These are phyloP conservation scores for Crambe crambe DNA, from an alignment of 37 sponge, comb jelly and placozoan species.

Conservation along the genomic window DNA sequence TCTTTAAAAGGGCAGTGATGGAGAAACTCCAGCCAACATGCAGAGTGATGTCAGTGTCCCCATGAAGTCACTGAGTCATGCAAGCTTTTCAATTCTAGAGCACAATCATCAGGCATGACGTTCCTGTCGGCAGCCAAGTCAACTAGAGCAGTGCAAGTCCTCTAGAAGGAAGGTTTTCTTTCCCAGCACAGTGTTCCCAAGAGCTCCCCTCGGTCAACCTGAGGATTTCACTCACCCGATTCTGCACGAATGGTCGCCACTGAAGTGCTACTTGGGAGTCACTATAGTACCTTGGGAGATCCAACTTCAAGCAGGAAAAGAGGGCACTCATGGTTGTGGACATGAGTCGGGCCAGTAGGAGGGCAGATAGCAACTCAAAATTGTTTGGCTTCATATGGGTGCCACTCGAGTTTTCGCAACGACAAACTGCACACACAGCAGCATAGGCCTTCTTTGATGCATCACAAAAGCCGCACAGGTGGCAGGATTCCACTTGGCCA, in stretches of 20 bases:
- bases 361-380: neutral
- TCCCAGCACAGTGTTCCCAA: neutral
- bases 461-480: slow-evolving; percentile 7
- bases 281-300: neutral
- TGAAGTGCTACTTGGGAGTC: neutral
- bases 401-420: neutral
- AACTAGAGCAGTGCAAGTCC: too few relatives aligned
- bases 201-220: neutral
- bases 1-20: too few relatives aligned
- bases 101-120: too few relatives aligned
- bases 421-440: neutral
- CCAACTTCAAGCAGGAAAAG: neutral
- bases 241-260: neutral
- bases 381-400: neutral
- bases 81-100: too few relatives aligned
- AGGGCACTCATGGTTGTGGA: neutral
- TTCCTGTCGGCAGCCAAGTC: too few relatives aligned
- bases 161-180: neutral
- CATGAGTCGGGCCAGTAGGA: neutral
- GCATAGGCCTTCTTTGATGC: slow-evolving; percentile 14
- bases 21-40: too few relatives aligned
- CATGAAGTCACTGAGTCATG: too few relatives aligned
- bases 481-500: too few relatives aligned
- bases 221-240: neutral
- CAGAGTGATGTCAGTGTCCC: too few relatives aligned